phyloP scores from a whole-genome alignment of 2,797 vertebrate genomes.

The Mionectes olivaceus region DNA sequence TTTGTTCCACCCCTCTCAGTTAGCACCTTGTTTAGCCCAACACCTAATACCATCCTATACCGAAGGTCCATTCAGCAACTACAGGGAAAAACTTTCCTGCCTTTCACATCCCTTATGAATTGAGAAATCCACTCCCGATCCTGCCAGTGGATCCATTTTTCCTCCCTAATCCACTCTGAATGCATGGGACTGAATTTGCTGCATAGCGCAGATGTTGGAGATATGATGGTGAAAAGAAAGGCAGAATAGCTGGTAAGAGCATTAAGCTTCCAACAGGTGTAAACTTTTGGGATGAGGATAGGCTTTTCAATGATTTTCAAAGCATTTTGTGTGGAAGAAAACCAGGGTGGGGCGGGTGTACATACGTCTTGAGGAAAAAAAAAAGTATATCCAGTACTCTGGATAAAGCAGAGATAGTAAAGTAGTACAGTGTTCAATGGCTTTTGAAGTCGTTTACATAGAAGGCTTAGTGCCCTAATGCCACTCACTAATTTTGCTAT shows the following conservation, averaged over 20 bases:
- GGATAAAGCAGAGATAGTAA: neutral
- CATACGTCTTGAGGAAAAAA: neutral
- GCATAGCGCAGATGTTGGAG: neutral
- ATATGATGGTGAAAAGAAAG: neutral
- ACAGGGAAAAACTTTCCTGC: neutral
- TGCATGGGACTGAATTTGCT: neutral
- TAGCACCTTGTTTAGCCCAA: neutral
- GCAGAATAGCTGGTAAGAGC: neutral
- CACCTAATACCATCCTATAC: neutral
- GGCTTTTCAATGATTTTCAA: neutral
- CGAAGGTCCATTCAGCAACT: neutral
- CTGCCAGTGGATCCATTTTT: neutral
- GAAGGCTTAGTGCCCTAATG: neutral
- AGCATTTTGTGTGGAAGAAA: neutral
- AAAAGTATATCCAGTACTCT: neutral
- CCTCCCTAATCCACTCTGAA: neutral
- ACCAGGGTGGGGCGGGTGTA: neutral
- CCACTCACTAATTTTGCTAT: neutral
- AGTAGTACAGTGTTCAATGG: neutral
- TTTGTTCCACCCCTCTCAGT: neutral
- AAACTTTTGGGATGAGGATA: neutral
- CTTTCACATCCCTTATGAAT: neutral
- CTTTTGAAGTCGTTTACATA: neutral
- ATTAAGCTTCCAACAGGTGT: neutral
- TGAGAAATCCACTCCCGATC: fast-evolving